These are phyloP conservation scores for Pygathrix nemaeus DNA, from an alignment of 2,113 vertebrate genomes.

Conservation along the genomic window DNA sequence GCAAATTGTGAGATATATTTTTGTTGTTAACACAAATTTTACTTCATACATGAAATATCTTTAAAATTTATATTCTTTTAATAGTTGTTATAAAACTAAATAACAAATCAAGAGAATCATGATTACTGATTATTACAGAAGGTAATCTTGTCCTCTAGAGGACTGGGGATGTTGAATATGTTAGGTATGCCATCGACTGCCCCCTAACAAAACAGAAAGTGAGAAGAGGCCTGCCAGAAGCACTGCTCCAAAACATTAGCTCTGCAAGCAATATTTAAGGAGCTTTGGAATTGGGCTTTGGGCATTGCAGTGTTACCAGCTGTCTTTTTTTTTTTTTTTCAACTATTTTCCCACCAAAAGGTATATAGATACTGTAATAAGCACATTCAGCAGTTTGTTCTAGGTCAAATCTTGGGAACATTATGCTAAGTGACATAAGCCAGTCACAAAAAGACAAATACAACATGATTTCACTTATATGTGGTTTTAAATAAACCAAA, in stretches of 20 bases:
- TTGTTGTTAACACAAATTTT: neutral
- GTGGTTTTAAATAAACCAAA: too few species aligned
- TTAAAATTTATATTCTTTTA: neutral
- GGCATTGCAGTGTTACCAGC: neutral
- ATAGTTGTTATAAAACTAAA: neutral
- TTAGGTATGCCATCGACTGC: neutral
- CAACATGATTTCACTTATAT: neutral
- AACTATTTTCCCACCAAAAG: neutral
- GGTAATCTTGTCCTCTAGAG: neutral
- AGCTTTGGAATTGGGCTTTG: neutral
- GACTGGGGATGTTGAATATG: neutral
- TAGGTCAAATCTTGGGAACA: neutral
- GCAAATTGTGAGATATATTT: neutral
- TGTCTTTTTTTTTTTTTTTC: neutral
- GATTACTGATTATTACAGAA: neutral
- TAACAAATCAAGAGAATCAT: neutral
- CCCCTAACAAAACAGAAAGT: neutral
- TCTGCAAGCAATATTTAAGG: too few species aligned
- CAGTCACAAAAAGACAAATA: neutral
- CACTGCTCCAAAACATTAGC: neutral
- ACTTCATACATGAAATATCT: neutral
- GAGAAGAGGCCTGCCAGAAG: neutral
- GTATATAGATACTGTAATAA: neutral
- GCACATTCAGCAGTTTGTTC: neutral
- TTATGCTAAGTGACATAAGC: neutral